Base-by-base conservation (phyloP, 1,140 invertebrate species). In the Lordiphosa clarofinis region DNA sequence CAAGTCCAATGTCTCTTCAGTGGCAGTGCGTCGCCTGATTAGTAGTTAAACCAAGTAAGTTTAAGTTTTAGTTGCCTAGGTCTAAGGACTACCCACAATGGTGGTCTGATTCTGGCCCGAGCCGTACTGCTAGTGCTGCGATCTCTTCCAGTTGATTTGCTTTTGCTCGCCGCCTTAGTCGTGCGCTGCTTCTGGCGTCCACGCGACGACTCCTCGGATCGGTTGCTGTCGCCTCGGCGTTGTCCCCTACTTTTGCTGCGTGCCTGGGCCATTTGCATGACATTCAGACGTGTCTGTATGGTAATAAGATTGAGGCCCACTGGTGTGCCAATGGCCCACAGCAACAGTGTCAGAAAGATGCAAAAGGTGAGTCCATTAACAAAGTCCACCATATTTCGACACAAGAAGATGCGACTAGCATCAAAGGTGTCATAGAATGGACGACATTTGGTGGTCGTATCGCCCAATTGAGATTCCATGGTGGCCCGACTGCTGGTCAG, bases 361-460 rank as follows among this genome's bases (percentile, higher is more conserved):
- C 76, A 88, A 63, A 93, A 92, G 90, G 92, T 93, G 56, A 92
- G 91, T 19, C 91, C 92, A 69, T 92, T 91, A 87, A 94, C 66
- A 37, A 94, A 93, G 46, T 94, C 93, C 40, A 95, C 90, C 73
- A 94, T 92, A 81, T 94, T 92, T 56, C 92, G 91, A 81, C 94
- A 96, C 9, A 94, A 50, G 54, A 94, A 89, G 8, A 92, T 90
- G 61, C 93, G 91, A 10, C 91, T 87, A 10, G 93, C 92, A 63
- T 93, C 89, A 53, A 93, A 92, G 31, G 95, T 91, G 31, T 94
- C 90, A 91, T 93, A 95, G 10, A 96, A 89, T 5, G 94, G 94
- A 10, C 92, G 90, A 89, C 94, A 96, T 19, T 92, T 92, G 1
- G 93, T 93, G 2, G 93, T 92, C 37, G 92, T 91, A 31, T 91